These are phyloP conservation scores for Drosophila anceps DNA, from an alignment of 2,888 invertebrate genomes.

Conservation along the genomic window DNA sequence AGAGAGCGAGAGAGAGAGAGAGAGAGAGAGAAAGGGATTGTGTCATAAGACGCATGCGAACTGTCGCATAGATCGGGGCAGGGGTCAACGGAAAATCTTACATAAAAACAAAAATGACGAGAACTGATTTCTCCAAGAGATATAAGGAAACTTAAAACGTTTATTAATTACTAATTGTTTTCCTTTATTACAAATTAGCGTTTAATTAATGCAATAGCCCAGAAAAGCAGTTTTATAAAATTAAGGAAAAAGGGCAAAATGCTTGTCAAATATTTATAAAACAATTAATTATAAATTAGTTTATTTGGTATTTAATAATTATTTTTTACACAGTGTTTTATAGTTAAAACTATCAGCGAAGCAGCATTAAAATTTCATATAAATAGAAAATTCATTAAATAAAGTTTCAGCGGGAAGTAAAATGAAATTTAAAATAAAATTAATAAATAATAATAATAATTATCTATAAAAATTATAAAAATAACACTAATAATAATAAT, in stretches of 20 bases:
- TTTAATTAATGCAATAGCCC: neutral
- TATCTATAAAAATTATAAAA: no score
- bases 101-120: slow-evolving; percentile 1
- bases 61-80: neutral
- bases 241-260: neutral
- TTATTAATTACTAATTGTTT: neutral
- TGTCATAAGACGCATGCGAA: neutral
- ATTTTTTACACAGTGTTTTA: neutral
- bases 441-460: no score
- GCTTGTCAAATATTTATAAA: neutral
- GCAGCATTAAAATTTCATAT: neutral
- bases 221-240: neutral
- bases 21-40: neutral
- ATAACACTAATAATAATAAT: no score
- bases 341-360: neutral
- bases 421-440: no score
- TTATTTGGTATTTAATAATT: neutral
- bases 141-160: neutral
- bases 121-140: neutral
- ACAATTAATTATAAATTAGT: neutral
- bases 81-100: neutral
- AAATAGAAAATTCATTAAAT: no score
- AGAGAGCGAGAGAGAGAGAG: neutral
- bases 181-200: neutral
- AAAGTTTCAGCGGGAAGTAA: no score